These are phyloP conservation scores for Nebria ingens DNA, from an alignment of 1,140 invertebrate species.

Conservation along the genomic window DNA sequence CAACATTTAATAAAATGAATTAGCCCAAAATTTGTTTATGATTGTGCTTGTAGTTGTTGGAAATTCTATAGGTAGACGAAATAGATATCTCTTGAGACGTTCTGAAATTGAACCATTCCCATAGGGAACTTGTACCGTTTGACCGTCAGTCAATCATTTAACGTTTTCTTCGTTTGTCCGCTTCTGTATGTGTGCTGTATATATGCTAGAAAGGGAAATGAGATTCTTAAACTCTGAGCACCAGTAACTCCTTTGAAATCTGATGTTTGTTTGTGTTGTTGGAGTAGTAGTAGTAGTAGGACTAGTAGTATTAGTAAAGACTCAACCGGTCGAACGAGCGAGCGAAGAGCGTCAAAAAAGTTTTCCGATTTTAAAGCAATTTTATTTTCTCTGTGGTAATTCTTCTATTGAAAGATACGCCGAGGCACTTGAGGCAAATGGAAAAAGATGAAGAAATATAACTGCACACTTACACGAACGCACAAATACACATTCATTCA, in stretches of 20 bases:
- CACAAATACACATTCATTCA: too few relatives aligned
- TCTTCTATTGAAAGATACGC: neutral
- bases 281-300: too few relatives aligned
- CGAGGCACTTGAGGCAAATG: neutral
- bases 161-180: neutral
- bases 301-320: neutral
- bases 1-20: too few relatives aligned
- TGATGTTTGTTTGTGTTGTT: too few relatives aligned
- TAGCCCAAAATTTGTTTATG: too few relatives aligned
- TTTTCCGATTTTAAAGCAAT: neutral
- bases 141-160: neutral
- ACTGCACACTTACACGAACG: too few relatives aligned
- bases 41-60: too few relatives aligned
- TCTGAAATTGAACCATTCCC: neutral
- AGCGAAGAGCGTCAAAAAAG: neutral
- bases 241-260: neutral
- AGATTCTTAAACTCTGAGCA: neutral
- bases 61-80: too few relatives aligned
- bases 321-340: neutral
- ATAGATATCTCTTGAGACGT: too few relatives aligned
- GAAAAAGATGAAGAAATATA: slow-evolving; percentile 7
- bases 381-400: slow-evolving; percentile 7
- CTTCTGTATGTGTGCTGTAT: neutral
- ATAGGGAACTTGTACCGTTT: neutral
- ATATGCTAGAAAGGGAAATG: neutral